A percentile compares a stretch with the other conserved stretches of the same genome.
phyloP scores from a whole-genome alignment of 2,797 vertebrate genomes.

The Poeciliopsis turneri region DNA sequence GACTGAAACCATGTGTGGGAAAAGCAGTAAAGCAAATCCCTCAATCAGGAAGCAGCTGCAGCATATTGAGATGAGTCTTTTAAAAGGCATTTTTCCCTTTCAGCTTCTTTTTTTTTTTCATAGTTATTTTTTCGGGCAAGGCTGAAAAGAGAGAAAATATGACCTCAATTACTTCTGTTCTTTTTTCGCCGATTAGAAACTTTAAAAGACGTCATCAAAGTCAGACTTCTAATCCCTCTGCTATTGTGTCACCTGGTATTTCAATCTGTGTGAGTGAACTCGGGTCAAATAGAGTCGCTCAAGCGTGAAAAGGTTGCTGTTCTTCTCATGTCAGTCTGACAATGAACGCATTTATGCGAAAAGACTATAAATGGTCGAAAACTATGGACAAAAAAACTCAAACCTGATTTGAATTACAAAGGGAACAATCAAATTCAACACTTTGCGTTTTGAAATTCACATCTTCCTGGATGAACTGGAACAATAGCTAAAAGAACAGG shows the following conservation, averaged over 20 bases:
- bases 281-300: constrained; percentile 38
- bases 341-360: constrained; percentile 22
- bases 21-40: constrained; percentile 48
- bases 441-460: background rate
- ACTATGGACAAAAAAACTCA: background rate
- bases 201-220: constrained; percentile 26
- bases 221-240: constrained; percentile 50
- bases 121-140: background rate
- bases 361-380: constrained; percentile 23
- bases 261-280: constrained; percentile 67
- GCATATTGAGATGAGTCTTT: constrained; percentile 22
- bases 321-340: constrained; percentile 49
- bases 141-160: constrained; percentile 18
- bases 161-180: constrained; percentile 37
- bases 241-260: constrained; percentile 53
- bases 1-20: constrained; percentile 52
- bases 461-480: background rate
- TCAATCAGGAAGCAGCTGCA: constrained; percentile 44
- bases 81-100: constrained; percentile 26
- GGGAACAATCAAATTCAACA: background rate
- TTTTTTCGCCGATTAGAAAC: constrained; percentile 33
- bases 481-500: background rate
- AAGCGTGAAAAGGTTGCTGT: constrained; percentile 48
- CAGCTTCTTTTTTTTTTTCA: constrained; percentile 24
- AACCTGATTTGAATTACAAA: constrained; percentile 20